Evolutionary conservation across 1,140 invertebrate genomes (phyloP), one percentile per base, ranked within the genome.

Genomic region (Drosophila sproati): DNA sequence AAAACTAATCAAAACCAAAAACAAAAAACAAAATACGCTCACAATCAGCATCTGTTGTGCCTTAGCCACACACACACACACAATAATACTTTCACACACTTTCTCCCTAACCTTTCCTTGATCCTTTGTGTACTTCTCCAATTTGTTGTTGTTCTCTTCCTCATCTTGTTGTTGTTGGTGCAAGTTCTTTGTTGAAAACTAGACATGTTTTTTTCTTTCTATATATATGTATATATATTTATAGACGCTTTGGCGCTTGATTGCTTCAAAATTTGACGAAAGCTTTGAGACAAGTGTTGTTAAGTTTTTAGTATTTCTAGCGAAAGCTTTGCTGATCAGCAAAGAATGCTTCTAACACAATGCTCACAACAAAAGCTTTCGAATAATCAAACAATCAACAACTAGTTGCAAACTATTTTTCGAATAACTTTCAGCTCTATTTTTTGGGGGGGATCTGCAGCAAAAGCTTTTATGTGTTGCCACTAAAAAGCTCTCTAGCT

Each of bases 201-300:
- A 88, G 80, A 88, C 77, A 88, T 80, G 68, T 88, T 82, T 47
- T 78, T 50, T 47, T 81, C 64, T 63, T 82, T 82, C 10, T 75
- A 55, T 41, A 86, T 60, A 68, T 64, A 75, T 78, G 72, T 74
- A 3, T 75, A 55, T 41, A 86, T 60, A 68, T 64, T 78, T 78
- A 75, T 74, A 3, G 67, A 70, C 70, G 82, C 82, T 86, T 81
- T 45, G 43, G 66, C 77, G 77, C 62, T 43, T 76, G 50, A 34
- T 20, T 61, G 64, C 54, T 48, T 43, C 5, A 12, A 39, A 28
- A 4, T 55, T 60, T 34, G 20, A 34, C 12, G 3, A 43, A 43
- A 43, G 39, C 39, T 43, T 43, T 43, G 3, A 20, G 20, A n/a
- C 6, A 43, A 43, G 39, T 43, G 39, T 43, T 43, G 39, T 43